phyloP scores from a whole-genome alignment of 1,140 invertebrate species.

The Drosophila repletoides region DNA sequence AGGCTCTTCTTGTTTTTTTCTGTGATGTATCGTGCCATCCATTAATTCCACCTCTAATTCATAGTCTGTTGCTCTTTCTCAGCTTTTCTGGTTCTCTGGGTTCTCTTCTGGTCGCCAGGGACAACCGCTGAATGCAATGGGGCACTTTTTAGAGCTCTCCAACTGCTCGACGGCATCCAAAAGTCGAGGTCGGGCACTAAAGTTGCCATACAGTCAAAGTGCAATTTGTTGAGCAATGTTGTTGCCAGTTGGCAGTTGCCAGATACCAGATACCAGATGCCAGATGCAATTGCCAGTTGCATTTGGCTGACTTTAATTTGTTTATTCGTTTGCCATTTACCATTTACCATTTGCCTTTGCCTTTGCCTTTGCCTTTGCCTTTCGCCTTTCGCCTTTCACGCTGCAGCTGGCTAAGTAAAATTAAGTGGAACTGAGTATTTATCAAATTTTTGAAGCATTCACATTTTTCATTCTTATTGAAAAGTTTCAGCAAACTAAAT shows the following conservation, averaged over 20 bases:
- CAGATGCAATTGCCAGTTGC: too few relatives aligned
- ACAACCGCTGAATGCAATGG: constrained; percentile 70
- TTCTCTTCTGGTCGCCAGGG: constrained; percentile 57
- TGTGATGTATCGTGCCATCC: too few relatives aligned
- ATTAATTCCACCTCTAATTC: too few relatives aligned
- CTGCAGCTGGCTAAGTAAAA: constrained; percentile 16
- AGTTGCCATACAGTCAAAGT: constrained; percentile 75
- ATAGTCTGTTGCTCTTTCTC: background rate
- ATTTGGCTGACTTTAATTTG: constrained; percentile 70
- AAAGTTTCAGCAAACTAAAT: too few relatives aligned
- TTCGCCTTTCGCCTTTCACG: constrained; percentile 17
- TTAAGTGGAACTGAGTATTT: constrained; percentile 4
- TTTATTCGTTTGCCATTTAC: constrained; percentile 55
- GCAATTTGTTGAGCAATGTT: constrained; percentile 63
- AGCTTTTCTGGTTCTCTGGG: background rate
- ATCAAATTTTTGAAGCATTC: background rate
- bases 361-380: constrained; percentile 36
- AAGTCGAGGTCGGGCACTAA: constrained; percentile 52
- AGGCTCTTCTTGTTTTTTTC: too few relatives aligned
- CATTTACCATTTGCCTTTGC: constrained; percentile 28
- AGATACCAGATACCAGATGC: constrained; percentile 29
- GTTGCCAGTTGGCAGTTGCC: constrained; percentile 42
- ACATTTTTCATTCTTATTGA: background rate
- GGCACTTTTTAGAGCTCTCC: constrained; percentile 46
- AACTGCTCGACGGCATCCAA: constrained; percentile 24